phyloP scores from a whole-genome alignment of 2,797 vertebrate genomes.

The Thaleichthys pacificus region DNA sequence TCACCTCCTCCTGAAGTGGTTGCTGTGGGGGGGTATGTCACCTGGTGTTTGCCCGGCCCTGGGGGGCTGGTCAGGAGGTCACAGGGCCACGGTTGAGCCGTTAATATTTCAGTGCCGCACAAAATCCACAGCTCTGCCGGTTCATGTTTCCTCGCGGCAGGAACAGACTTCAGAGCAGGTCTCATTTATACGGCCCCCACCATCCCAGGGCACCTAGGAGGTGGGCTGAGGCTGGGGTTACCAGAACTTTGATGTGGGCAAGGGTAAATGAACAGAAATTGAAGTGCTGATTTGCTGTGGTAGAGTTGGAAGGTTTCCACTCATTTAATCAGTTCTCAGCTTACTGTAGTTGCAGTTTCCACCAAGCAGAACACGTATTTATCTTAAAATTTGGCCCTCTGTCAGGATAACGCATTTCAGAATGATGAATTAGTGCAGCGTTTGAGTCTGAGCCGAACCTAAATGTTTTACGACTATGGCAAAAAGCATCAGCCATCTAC shows the following conservation, averaged over 20 bases:
- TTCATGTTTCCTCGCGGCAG: conserved; percentile 51
- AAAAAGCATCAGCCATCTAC: too few relatives aligned
- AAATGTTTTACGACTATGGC: neutral
- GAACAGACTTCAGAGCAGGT: conserved; percentile 37
- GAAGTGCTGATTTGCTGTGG: neutral
- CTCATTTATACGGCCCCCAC: conserved; percentile 37
- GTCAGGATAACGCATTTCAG: neutral
- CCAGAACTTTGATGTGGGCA: conserved; percentile 17
- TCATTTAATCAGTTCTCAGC: too few relatives aligned
- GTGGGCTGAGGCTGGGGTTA: conserved; percentile 14
- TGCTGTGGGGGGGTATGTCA: neutral
- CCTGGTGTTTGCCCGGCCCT: neutral
- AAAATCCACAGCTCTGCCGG: conserved; percentile 36
- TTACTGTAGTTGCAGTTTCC: too few relatives aligned
- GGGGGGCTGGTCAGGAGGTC: conserved; percentile 37
- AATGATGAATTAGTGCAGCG: neutral
- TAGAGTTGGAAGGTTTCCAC: neutral
- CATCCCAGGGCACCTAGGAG: conserved; percentile 55
- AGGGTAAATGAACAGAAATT: neutral
- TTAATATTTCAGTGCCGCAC: conserved; percentile 71
- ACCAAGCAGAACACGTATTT: neutral
- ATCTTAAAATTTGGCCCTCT: neutral
- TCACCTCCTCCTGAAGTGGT: neutral
- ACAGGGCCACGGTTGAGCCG: conserved; percentile 47
- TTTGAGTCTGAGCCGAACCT: neutral